Base-by-base conservation (phyloP, 2,797 vertebrate genomes). In the Cygnus olor region DNA sequence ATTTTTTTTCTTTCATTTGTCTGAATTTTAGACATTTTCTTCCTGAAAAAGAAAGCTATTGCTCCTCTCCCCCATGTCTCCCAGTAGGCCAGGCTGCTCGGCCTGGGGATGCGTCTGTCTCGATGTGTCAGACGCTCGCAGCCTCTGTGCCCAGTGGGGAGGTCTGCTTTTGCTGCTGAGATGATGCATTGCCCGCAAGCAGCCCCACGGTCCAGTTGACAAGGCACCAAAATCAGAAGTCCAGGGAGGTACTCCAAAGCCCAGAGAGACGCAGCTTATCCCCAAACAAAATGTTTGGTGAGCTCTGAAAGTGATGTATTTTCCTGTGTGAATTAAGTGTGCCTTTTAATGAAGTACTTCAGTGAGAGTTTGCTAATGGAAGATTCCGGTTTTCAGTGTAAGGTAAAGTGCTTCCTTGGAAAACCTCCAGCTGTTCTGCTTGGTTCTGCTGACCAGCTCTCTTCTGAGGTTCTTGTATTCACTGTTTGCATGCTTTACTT, bases 281-380 rank as follows among this genome's bases (percentile, higher is more conserved):
- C 80, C 63, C 32, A 53, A 90, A 47, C 77, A 94, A 92, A 93
- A 7, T 72, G 69, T 10, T 84, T 22, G 7, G 36, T n/a, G 63
- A 60, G 60, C 71, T 74, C 93, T 86, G 63, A 65, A 93, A 84
- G 53, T 22, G 47, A 42, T 72, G 36, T 25, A 15, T 85, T 84
- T 85, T 82, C 72, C 73, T 92, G 58, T 14, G 4, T 91, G 80
- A 96, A 89, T 89, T 93, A 88, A 89, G 78, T 60, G 78, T 93
- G 74, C 73, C 85, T 92, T 93, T 92, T 88, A 63, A 63, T 94
- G 77, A 91, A 94, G 60, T 65, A 57, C 63, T 86, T 90, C 13
- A 58, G 80, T 83, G 85, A 85, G 63, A 64, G 96, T 93, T 93
- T 96, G 87, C 66, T 91, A 73, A 70, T 76, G 88, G 68, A 47